Evolutionary conservation across 2,113 vertebrate genomes (phyloP).

Genomic region (Tonatia bakeri): DNA sequence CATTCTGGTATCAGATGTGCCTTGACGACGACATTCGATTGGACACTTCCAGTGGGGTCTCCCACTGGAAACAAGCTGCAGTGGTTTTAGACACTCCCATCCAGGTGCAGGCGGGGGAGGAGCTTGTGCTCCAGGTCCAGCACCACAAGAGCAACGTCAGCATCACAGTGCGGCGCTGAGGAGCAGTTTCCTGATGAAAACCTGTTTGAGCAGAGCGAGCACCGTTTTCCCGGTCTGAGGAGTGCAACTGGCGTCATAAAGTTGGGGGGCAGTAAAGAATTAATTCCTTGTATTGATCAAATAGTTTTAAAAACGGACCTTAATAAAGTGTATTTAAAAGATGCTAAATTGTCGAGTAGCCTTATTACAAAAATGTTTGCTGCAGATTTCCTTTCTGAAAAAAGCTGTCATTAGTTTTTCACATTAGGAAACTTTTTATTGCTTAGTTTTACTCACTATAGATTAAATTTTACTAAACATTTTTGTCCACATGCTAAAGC

Average conservation of each 20-base stretch:
- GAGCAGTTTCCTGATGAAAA: background rate
- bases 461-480: background rate
- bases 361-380: slow-evolving; percentile 3
- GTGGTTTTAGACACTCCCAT: slow-evolving; percentile 90
- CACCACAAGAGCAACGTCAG: slow-evolving; percentile 94
- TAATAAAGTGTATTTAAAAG: slow-evolving; percentile 46
- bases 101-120: slow-evolving; percentile 85
- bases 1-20: slow-evolving; percentile 95
- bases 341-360: background rate
- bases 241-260: background rate
- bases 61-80: slow-evolving; percentile 97
- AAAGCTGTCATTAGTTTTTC: background rate
- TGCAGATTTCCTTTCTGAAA: slow-evolving; percentile 9
- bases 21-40: slow-evolving; percentile 87
- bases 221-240: background rate
- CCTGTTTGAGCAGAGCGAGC: background rate
- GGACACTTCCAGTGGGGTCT: slow-evolving; percentile 87
- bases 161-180: slow-evolving; percentile 83
- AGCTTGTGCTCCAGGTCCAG: slow-evolving; percentile 85
- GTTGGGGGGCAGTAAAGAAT: background rate
- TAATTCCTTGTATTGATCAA: slow-evolving; percentile 10
- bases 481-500: background rate
- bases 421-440: slow-evolving; percentile 28
- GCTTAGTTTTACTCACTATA: background rate
- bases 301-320: background rate